Percentiles rank a stretch among this genome's conserved stretches.
phyloP scores from a whole-genome alignment of 2,888 invertebrate species.

The Luperina testacea region DNA sequence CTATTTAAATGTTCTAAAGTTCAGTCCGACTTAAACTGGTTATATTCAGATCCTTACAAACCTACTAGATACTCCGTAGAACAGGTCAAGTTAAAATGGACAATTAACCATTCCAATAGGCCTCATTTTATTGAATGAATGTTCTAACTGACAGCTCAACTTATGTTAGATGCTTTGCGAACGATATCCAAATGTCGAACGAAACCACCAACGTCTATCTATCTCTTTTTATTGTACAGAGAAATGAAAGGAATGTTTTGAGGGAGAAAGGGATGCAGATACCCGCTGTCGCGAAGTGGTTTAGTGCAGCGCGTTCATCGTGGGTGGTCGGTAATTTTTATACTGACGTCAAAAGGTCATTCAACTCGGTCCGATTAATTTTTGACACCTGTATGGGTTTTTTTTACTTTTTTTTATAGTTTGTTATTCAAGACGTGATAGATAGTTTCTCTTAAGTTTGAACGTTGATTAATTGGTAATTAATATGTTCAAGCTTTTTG shows the following conservation, averaged over 20 bases:
- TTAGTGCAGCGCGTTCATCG: constrained; percentile 70
- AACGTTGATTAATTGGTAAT: constrained; percentile 59
- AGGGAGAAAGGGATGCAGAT: constrained; percentile 38
- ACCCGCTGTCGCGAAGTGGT: constrained; percentile 53
- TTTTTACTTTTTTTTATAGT: constrained; percentile 38
- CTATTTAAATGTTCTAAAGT: constrained; percentile 17
- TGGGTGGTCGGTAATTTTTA: constrained; percentile 87
- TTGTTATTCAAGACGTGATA: constrained; percentile 55
- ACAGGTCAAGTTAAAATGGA: constrained; percentile 56
- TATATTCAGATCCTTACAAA: neutral
- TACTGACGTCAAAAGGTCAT: constrained; percentile 86
- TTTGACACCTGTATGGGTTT: constrained; percentile 78
- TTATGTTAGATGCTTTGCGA: constrained; percentile 62
- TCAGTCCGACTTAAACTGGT: constrained; percentile 40
- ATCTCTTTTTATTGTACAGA: constrained; percentile 54
- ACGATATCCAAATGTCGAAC: constrained; percentile 60
- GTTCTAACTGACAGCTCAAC: constrained; percentile 62
- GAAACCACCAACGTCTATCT: constrained; percentile 19
- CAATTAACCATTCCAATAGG: constrained; percentile 50
- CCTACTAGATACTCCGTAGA: constrained; percentile 3
- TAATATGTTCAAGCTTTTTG: constrained; percentile 50
- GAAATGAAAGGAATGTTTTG: constrained; percentile 40
- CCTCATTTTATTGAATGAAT: constrained; percentile 60
- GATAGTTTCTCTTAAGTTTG: constrained; percentile 52
- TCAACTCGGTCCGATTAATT: constrained; percentile 78